Evolutionary conservation across 1,140 invertebrate species (phyloP), one percentile per base, ranked within the genome.

Genomic region (Heterodera schachtii): DNA sequence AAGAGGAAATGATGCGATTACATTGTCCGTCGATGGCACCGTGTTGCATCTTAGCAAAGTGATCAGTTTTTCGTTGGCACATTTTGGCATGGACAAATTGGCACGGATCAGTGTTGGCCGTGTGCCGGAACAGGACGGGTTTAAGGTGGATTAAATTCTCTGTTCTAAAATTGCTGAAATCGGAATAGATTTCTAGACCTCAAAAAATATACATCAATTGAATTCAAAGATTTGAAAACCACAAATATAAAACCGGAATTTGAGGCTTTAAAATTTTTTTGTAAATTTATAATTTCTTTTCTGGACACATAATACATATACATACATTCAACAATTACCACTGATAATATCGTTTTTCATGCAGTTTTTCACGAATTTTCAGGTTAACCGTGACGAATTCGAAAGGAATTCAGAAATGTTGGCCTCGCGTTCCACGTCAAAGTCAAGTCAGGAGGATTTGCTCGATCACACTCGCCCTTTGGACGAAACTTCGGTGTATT

Each of bases 41-140:
- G 0, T 13, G 11, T 7, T 71, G 69, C 8, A 11, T 8, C 44
- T 87, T 31, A 16, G 79, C 41, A 41, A 8, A 16, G 9, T 31
- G 31, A 70, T 49, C n/a, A 73, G 43, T 13, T 87, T 88, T 76
- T 86, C 84, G 3, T 67, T 86, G 73, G 78, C 49, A 31, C 9
- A 49, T 21, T 86, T 88, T 75, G 57, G 73, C 31, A 16, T 21
- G 9, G 76, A 86, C 49, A 67, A 64, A 52, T 21, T 80, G 31
- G 87, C 46, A 43, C 31, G 52, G 43, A 43, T 76, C 9, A 70
- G n/a, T 16, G n/a, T 71, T 46, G 69, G 69, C 69, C 41, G 69
- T 43, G 21, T 71, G 69, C 69, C 69, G 21, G 69, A 71, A 41
- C 69, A 71, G 21, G 69, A 71, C 21, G 69, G 69, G n/a, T 43